Evolutionary conservation across 2,797 vertebrate species (phyloP).

Genomic region (Girardinus metallicus): DNA sequence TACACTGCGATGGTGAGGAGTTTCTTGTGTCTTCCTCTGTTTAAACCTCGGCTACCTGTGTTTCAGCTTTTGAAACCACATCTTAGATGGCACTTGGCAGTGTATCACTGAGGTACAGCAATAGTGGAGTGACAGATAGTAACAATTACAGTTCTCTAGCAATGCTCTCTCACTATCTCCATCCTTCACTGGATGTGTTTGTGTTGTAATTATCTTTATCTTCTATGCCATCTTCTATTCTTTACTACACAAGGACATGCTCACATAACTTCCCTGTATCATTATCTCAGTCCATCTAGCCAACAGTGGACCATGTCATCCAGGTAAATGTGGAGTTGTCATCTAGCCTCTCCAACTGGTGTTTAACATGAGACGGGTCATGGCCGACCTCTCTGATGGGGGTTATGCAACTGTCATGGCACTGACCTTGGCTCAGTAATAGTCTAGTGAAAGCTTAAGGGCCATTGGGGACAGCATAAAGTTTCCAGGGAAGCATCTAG

Average conservation of each 20-base stretch:
- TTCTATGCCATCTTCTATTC: conserved; percentile 8
- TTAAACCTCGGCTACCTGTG: conserved; percentile 69
- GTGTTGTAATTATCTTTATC: neutral
- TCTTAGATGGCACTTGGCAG: conserved; percentile 34
- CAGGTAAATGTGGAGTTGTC: conserved; percentile 63
- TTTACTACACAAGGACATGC: conserved; percentile 16
- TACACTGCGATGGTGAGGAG: conserved; percentile 50
- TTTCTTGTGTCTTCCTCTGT: conserved; percentile 50
- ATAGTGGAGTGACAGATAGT: conserved; percentile 27
- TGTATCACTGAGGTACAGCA: conserved; percentile 46
- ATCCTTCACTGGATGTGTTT: conserved; percentile 4
- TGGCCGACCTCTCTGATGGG: conserved; percentile 62
- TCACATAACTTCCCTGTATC: conserved; percentile 35
- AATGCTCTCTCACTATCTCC: conserved; percentile 12
- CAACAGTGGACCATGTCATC: conserved; percentile 48
- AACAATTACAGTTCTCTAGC: conserved; percentile 37
- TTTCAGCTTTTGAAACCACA: conserved; percentile 46
- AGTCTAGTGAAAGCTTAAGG: conserved; percentile 40
- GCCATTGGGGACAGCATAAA: conserved; percentile 21
- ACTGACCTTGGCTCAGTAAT: conserved; percentile 69
- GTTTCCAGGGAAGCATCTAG: conserved; percentile 61
- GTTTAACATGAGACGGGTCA: conserved; percentile 70
- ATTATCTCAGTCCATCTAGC: conserved; percentile 31
- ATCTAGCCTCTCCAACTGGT: conserved; percentile 62
- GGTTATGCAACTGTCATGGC: conserved; percentile 77